These are phyloP conservation scores for Leucophenga varia DNA, from an alignment of 1,140 invertebrate genomes.

Conservation along the genomic window DNA sequence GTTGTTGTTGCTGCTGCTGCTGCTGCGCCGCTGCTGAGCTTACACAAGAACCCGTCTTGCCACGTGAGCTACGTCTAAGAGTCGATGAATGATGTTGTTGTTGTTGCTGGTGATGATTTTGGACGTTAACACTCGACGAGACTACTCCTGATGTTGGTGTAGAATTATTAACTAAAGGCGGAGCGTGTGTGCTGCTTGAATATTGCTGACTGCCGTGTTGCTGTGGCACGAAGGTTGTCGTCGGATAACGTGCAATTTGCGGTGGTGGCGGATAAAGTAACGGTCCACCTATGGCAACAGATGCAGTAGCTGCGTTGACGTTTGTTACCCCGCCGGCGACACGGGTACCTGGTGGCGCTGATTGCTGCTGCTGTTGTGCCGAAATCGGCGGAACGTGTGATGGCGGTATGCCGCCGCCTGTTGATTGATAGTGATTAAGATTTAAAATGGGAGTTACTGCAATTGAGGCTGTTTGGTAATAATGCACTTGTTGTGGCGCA, in stretches of 20 bases:
- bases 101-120: conserved; percentile 29
- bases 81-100: conserved; percentile 42
- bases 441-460: conserved; percentile 18
- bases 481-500: conserved; percentile 8
- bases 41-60: conserved; percentile 57
- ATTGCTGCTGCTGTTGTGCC: conserved; percentile 4
- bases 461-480: conserved; percentile 4
- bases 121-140: conserved; percentile 1
- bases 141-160: conserved; percentile 13
- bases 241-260: conserved; percentile 27
- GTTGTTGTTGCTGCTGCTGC: conserved; percentile 35
- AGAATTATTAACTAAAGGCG: not conserved
- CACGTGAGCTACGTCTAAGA: conserved; percentile 51
- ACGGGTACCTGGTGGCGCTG: not conserved
- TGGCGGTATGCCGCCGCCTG: too few relatives aligned
- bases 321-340: not conserved
- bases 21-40: conserved; percentile 45
- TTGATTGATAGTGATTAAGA: conserved; percentile 15
- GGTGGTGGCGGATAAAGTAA: conserved; percentile 5
- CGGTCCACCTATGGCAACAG: not conserved
- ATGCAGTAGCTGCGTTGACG: too few relatives aligned
- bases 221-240: conserved; percentile 38
- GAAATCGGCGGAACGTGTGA: too few relatives aligned
- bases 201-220: conserved; percentile 17
- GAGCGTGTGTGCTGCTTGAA: not conserved